Percentiles rank a stretch among this genome's conserved stretches.
Conservation (phyloP, 1,140 invertebrate genomes). For the Aphidius ervi region DNA sequence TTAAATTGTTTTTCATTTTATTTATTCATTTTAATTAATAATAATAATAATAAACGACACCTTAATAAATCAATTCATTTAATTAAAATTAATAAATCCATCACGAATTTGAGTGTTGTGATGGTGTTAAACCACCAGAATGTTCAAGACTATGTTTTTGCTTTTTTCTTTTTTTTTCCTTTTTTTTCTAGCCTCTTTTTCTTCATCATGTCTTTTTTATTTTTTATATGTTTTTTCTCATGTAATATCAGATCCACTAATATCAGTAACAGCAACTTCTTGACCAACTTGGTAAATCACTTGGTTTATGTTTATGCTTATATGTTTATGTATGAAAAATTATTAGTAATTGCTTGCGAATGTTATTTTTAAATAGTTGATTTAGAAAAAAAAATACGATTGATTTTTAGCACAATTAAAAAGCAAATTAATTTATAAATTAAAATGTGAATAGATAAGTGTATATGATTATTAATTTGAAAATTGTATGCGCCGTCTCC, state of each 20-base stretch:
- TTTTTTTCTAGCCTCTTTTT: constrained; percentile 87
- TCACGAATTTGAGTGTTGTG: constrained; percentile 65
- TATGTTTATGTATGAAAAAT: no score
- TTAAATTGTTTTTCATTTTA: no score
- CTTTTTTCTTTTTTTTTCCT: constrained; percentile 92
- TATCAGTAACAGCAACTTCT: constrained; percentile 61
- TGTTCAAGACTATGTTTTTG: constrained; percentile 90
- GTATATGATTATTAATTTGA: no score
- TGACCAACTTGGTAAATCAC: constrained; percentile 64
- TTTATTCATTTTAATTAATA: neutral
- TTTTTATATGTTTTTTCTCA: constrained; percentile 96
- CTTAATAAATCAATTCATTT: constrained; percentile 12
- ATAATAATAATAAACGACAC: constrained; percentile 17
- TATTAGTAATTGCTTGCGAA: no score
- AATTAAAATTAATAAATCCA: constrained; percentile 33
- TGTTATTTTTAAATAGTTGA: no score
- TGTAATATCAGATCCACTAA: constrained; percentile 74
- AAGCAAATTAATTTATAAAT: no score
- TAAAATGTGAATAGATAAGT: no score
- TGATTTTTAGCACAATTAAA: no score
- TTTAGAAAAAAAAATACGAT: no score
- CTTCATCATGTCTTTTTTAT: constrained; percentile 88
- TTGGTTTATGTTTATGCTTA: constrained; percentile 90
- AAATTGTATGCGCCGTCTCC: no score
- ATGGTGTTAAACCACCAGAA: constrained; percentile 65